Base-by-base conservation (phyloP, 2,888 invertebrate species). In the Lepeophtheirus nordmannii region DNA sequence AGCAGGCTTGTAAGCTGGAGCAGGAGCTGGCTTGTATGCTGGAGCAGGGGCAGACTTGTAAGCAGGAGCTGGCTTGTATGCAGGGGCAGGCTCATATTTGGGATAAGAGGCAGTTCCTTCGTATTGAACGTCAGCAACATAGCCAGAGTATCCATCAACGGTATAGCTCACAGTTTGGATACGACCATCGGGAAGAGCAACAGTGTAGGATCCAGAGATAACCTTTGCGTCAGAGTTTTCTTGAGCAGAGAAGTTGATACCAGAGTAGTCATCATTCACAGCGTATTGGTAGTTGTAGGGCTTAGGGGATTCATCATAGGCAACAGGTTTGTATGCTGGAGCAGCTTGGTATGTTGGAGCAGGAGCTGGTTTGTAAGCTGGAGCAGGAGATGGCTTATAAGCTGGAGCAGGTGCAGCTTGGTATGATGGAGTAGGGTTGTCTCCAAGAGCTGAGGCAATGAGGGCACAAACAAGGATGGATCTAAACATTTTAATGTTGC, bases 131-230 rank as follows among this genome's bases (percentile, higher is more conserved):
- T 58, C 58, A 22, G 58, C 58, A 3, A 58, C 58, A 22, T 58
- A 58, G 30, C 58, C 58, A 30, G 58, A 58, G 58, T 58, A 58
- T 20, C 58, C 58, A 22, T 58, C 58, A 60, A 23, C 23, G 60
- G 20, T 60, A 30, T 60, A 60, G 60, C 22, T 60, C 10, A 60
- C 60, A 17, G 17, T 60, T 60, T 60, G 60, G 60, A 38, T 60
- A 17, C 60, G 60, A 30, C 60, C 60, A 14, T 60, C 60, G 60
- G 60, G 60, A 60, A 60, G 60, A 22, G 60, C 60, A 30, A 60
- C 60, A 60, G 37, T 23, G 60, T 60, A 60, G 14, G 30, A 30
- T 23, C 60, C 60, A 14, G 30, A 38, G 60, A 38, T 17, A 38
- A 60, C 37, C 8, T 46, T 46, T 3, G 53, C 53, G 8, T 46